Base-by-base conservation (phyloP, 2,797 vertebrate species). In the Pteronotus mesoamericanus region DNA sequence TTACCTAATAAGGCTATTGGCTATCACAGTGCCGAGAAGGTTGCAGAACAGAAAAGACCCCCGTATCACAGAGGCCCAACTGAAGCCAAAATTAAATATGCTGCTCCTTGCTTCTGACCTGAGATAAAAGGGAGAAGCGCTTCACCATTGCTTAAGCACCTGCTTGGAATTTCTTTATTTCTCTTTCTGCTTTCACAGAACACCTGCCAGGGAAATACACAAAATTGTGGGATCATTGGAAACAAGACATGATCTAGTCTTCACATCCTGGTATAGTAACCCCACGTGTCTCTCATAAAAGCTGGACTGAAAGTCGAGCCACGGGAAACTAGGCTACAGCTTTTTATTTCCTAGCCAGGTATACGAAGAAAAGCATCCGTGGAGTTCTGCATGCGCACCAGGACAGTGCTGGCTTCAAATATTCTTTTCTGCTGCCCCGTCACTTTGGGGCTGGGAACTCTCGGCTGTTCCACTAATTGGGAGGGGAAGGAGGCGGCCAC, bases 71-170 rank as follows among this genome's bases (percentile, higher is more conserved):
- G 94, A 92, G 72, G 42, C 74, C 61, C 89, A 71, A 14, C 0
- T 61, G 80, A 94, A 91, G 89, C 66, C 86, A 75, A 87, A 92
- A 91, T 84, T 91, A 95, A 96, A 83, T 29, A 48, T 89, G 83
- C 72, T 64, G 86, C 95, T 55, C 71, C 69, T 89, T 46, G 79
- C 75, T 94, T 93, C 86, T 64, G 44, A 94, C 66, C 72, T 61
- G 22, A 94, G 79, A 69, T 86, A 72, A 91, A 55, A 94, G 11
- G 9, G 18, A 46, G 66, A 92, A 39, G 86, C 34, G 44, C 77
- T 53, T 93, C 44, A 78, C 15, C 77, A 51, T 1, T 44, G 37
- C 89, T 69, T 59, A 95, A 89, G 86, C 75, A 86, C 59, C 61
- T 74, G 79, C 84, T 77, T 78, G 21, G 46, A 89, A 94, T 89